Evolutionary conservation across 2,888 invertebrate genomes (phyloP).

Genomic region (Allolobophora icterica): DNA sequence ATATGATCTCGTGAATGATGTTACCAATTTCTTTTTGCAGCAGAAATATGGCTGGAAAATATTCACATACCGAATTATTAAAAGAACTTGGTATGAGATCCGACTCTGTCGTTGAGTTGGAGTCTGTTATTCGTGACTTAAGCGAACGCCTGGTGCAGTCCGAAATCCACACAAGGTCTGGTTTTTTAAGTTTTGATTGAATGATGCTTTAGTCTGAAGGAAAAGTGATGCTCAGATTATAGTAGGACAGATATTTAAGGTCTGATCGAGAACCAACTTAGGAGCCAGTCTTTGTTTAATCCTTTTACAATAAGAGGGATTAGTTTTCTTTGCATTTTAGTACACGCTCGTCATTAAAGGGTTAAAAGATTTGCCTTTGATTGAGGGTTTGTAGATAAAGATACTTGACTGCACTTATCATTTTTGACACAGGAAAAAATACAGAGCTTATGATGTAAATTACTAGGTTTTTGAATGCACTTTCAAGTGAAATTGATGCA

Average conservation of each 20-base stretch:
- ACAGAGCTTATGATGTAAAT: not conserved
- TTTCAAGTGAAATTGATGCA: not conserved
- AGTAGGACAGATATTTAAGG: no score
- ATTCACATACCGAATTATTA: not conserved
- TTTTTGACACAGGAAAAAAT: no score
- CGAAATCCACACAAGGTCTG: not conserved
- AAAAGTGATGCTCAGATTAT: no score
- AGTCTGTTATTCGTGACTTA: not conserved
- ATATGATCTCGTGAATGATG: not conserved
- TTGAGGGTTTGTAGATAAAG: no score
- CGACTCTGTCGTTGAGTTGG: not conserved
- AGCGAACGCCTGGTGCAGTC: slow-evolving; percentile 19
- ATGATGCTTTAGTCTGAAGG: not conserved
- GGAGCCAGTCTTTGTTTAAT: no score
- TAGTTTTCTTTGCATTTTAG: no score
- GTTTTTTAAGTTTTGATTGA: not conserved
- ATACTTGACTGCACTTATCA: no score
- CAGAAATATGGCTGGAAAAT: not conserved
- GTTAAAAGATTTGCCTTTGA: no score
- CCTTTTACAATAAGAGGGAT: no score
- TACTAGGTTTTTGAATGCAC: not conserved
- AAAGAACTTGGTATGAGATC: not conserved
- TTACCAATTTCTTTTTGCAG: not conserved
- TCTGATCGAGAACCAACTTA: no score
- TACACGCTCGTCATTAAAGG: no score